phyloP scores from a whole-genome alignment of 2,797 vertebrate species.

The Lagorchestes hirsutus region DNA sequence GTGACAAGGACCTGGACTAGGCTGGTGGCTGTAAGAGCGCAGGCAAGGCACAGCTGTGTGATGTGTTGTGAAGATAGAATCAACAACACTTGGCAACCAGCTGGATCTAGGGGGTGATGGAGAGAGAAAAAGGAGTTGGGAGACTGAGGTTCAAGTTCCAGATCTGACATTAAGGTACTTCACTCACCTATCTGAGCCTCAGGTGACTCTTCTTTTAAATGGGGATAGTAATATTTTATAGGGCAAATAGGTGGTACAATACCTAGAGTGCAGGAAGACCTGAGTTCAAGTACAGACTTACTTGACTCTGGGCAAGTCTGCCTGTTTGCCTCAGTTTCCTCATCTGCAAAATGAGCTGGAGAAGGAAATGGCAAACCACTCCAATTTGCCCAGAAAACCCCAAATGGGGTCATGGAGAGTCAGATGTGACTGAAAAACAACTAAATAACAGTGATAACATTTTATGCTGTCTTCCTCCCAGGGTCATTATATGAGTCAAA shows the following conservation, averaged over 20 bases:
- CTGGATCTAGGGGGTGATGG: too few relatives aligned
- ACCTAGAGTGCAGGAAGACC: background rate
- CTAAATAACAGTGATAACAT: background rate
- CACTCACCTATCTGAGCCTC: too few relatives aligned
- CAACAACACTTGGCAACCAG: background rate
- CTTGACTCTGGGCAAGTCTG: background rate
- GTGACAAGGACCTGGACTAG: background rate
- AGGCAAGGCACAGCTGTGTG: rapidly evolving
- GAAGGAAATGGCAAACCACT: background rate
- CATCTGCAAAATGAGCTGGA: background rate
- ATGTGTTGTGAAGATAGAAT: background rate
- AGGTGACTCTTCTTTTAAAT: background rate
- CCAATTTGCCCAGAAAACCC: background rate
- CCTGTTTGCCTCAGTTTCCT: background rate
- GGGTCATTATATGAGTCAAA: background rate
- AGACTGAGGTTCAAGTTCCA: too few relatives aligned
- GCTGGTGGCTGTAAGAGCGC: background rate
- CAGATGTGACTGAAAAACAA: background rate
- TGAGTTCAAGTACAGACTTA: background rate
- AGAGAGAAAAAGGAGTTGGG: too few relatives aligned
- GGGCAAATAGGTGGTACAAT: background rate
- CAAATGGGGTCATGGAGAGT: background rate
- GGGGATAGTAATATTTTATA: background rate
- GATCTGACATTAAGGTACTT: too few relatives aligned
- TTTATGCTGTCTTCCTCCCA: background rate